Percentiles rank a stretch among this genome's conserved stretches.
Conservation (phyloP, 2,113 vertebrate genomes). For the Dolichallabes microphthalmus region DNA sequence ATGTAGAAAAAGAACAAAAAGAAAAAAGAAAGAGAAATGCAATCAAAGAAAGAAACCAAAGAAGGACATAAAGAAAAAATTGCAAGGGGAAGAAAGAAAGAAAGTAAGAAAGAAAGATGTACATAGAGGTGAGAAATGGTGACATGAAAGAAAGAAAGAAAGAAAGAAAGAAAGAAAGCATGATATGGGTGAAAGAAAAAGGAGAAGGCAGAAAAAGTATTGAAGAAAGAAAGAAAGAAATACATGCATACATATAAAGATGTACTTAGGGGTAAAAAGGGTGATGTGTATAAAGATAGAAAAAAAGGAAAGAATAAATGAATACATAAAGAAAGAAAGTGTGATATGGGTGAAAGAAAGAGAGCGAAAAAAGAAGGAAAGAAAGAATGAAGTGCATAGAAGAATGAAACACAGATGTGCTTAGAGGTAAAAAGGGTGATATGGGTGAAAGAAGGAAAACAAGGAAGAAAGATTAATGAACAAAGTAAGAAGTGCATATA, state of each 20-base stretch:
- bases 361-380: not conserved
- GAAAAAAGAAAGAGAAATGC: too few species aligned
- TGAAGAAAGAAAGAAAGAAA: not conserved
- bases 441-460: not conserved
- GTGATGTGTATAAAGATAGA: not conserved
- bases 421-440: not conserved
- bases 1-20: not conserved
- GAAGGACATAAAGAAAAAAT: not conserved
- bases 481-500: too few species aligned
- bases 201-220: too few species aligned
- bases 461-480: not conserved
- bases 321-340: not conserved
- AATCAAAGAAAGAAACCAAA: not conserved
- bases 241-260: not conserved
- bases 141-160: not conserved
- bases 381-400: not conserved
- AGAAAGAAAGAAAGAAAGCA: not conserved
- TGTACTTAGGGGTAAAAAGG: too few species aligned
- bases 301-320: not conserved
- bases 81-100: not conserved
- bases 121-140: too few species aligned
- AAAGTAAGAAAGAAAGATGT: not conserved
- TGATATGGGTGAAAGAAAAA: not conserved
- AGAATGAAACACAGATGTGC: not conserved
- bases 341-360: not conserved